phyloP scores from a whole-genome alignment of 2,888 invertebrate genomes.

The Oscheius myriophilus region DNA sequence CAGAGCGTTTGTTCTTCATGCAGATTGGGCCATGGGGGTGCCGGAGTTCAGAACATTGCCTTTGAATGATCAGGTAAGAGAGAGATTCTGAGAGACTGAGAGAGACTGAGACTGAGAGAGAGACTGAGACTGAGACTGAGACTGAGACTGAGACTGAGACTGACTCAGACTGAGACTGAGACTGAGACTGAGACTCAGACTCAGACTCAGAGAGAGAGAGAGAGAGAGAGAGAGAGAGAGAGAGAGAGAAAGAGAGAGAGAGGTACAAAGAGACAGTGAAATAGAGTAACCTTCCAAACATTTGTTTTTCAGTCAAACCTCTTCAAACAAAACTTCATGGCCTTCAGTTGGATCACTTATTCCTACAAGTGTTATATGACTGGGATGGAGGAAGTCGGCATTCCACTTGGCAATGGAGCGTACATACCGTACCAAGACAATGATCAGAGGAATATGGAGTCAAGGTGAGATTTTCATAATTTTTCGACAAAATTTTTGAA shows the following conservation, averaged over 20 bases:
- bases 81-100: no score
- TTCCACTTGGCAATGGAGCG: constrained; percentile 58
- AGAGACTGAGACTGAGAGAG: no score
- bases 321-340: constrained; percentile 63
- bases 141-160: no score
- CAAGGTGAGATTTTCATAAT: constrained; percentile 33
- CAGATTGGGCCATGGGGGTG: constrained; percentile 61
- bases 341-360: constrained; percentile 61
- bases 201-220: no score
- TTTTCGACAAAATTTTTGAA: neutral
- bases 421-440: constrained; percentile 57
- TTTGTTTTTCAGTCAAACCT: constrained; percentile 47
- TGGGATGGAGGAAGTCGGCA: constrained; percentile 39
- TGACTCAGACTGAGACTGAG: no score
- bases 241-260: no score
- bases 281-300: neutral
- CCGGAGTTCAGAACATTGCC: constrained; percentile 54
- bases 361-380: constrained; percentile 49
- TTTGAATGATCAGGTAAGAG: constrained; percentile 48
- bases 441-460: constrained; percentile 45
- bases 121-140: no score
- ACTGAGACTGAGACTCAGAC: no score
- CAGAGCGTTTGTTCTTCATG: constrained; percentile 56
- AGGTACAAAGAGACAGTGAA: no score
- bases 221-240: no score